phyloP scores from a whole-genome alignment of 2,797 vertebrate species.

The Hephaestus fuliginosus region DNA sequence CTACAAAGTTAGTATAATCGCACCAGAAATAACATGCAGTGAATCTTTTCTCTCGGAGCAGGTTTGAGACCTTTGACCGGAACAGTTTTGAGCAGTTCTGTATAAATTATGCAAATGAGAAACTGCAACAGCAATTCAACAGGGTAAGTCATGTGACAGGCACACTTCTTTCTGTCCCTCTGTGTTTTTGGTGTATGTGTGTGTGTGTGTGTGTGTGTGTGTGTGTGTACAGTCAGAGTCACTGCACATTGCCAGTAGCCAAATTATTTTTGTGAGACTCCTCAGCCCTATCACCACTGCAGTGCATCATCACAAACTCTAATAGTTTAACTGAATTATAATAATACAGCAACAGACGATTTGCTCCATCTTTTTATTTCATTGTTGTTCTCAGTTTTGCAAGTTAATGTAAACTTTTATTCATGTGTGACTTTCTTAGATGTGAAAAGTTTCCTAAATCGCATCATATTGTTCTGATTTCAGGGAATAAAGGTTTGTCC shows the following conservation, averaged over 20 bases:
- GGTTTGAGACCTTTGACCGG: conserved; percentile 89
- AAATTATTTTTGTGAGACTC: neutral
- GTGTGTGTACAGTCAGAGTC: neutral
- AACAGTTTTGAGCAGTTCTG: conserved; percentile 93
- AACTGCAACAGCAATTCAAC: conserved; percentile 90
- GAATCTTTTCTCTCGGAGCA: conserved; percentile 52
- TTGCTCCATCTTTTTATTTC: neutral
- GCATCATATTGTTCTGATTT: neutral
- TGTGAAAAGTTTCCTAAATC: neutral
- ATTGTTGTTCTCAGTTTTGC: neutral
- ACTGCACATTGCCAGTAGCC: neutral
- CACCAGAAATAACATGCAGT: neutral
- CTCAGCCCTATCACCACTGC: neutral
- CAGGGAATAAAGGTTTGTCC: neutral
- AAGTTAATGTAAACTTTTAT: neutral
- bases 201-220: neutral
- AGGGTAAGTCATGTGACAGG: conserved; percentile 75
- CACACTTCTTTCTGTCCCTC: neutral
- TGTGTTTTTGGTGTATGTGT: neutral
- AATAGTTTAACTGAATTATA: neutral
- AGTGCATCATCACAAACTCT: neutral
- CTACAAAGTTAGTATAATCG: neutral
- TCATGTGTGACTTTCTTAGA: neutral
- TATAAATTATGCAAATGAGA: conserved; percentile 91
- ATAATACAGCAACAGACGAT: neutral